Base-by-base conservation (phyloP, 2,888 invertebrate species). In the Ophioninae sp. region DNA sequence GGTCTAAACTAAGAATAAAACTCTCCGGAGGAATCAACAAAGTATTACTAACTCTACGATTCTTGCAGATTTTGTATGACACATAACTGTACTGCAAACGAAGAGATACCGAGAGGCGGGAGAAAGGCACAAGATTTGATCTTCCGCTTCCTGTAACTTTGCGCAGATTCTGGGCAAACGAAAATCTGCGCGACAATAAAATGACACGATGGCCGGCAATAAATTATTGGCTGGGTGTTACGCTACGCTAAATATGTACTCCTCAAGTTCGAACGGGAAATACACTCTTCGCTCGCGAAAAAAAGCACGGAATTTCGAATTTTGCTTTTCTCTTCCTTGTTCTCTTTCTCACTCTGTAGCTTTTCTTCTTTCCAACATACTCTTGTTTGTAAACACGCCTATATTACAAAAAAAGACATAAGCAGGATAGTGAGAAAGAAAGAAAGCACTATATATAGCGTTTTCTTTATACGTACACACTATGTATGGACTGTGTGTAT, bases 201-300 rank as follows among this genome's bases (percentile, higher is more conserved):
- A 81, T 81, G 81, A 78, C 83, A 81, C 81, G 83, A 74, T 73
- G 64, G 74, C 51, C 71, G 71, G 78, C 83, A 71, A 81, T 83
- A 83, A 83, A 83, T 83, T 78, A 78, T 81, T 74, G 81, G 83
- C 68, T 71, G 75, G 81, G 81, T 81, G 79, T 82, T 71, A 75
- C 82, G 71, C 82, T 65, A 78, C 80, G 81, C 65, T n/a, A 81
- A 83, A 83, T 74, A 78, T 81, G 83, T 83, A 83, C 83, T 41
- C 39, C 80, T 59, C 79, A 61, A 44, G 44, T 71, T 30, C 37
- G 22, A 20, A 68, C 44, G 39, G 56, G 58, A 58, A 56, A 56
- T 80, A 83, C 83, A 74, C 81, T 83, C 81, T 81, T 69, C 64
- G 74, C 78, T 78, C 71, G 71, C 81, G 81, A 81, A 81, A 78